These are phyloP conservation scores for Onychomys leucogaster DNA, from an alignment of 2,797 vertebrate genomes.

Conservation along the genomic window DNA sequence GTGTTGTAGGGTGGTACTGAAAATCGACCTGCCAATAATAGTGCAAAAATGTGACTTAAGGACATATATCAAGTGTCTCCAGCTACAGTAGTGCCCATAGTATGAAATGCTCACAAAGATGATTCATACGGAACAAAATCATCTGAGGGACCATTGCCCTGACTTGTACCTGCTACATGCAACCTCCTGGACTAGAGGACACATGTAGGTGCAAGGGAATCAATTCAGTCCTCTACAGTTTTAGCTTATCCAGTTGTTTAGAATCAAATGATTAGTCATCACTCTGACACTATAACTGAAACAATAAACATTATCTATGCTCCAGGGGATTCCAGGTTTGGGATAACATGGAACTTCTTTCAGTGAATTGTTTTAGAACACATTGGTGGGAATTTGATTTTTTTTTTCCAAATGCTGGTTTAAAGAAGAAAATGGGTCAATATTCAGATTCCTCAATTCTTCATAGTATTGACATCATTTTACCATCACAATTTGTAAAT, in stretches of 20 bases:
- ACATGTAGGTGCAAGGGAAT: slow-evolving; percentile 93
- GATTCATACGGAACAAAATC: slow-evolving; percentile 91
- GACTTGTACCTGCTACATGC: slow-evolving; percentile 94
- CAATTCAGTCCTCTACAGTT: slow-evolving; percentile 92
- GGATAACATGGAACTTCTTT: slow-evolving; percentile 78
- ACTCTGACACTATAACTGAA: slow-evolving; percentile 96
- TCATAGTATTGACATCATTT: slow-evolving; percentile 79
- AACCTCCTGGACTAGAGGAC: slow-evolving; percentile 91
- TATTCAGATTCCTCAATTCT: slow-evolving; percentile 80
- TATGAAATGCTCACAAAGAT: slow-evolving; percentile 93
- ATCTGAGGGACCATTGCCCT: slow-evolving; percentile 91
- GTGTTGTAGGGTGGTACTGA: slow-evolving; percentile 92
- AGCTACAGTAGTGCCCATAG: slow-evolving; percentile 94
- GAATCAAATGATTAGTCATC: slow-evolving; percentile 96
- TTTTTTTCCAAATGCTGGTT: slow-evolving; percentile 82
- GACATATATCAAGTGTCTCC: slow-evolving; percentile 93
- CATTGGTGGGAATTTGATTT: slow-evolving; percentile 72
- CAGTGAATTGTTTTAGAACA: background rate
- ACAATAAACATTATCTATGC: slow-evolving; percentile 96
- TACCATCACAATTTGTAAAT: slow-evolving; percentile 80
- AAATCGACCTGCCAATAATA: slow-evolving; percentile 94
- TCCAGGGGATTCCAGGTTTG: slow-evolving; percentile 96
- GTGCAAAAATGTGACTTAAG: slow-evolving; percentile 94
- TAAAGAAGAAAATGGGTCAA: slow-evolving; percentile 78
- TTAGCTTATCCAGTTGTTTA: slow-evolving; percentile 93